Evolutionary conservation across 2,797 vertebrate species (phyloP), one percentile per base, ranked within the genome.

Genomic region (Pogonophryne albipinna): DNA sequence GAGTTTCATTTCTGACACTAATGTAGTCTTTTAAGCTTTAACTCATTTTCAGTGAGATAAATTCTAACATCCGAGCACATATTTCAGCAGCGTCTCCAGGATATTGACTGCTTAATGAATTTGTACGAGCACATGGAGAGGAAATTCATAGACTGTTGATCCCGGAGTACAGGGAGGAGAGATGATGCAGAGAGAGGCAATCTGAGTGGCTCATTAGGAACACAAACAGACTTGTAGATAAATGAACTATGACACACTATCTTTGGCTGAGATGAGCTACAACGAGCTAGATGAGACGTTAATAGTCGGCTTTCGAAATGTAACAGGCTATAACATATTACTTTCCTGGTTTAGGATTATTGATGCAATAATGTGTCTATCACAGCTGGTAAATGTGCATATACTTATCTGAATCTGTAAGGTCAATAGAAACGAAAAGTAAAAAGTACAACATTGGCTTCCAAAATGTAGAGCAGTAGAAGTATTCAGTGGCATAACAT

Each of bases 161-260:
- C 41, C 34, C 42, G 0, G 46, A 47, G 44, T 46, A 56, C 50
- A 55, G 58, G 31, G 46, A 46, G 58, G 46, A 63, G 34, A 71
- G 62, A 71, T 16, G 67, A 67, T 60, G 34, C 6, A 3, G 38
- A 17, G 47, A 62, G 55, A 45, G 31, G n/a, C 46, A 61, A 62
- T 62, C 65, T 79, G 31, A 51, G 62, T 1, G 42, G 52, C 74
- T 79, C 74, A 83, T 89, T 81, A 76, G 57, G 34, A 76, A 79
- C 47, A 82, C 74, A 73, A 78, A 81, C 65, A 68, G 59, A 76
- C 71, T 57, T 49, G 56, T 38, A 57, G 56, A 76, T 56, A 74
- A 83, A 85, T 78, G 38, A 76, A 27, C 60, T 59, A 42, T 65
- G 59, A 82, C 47, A 55, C 74, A 51, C 31, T 38, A 79, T 71